Evolutionary conservation across 2,797 vertebrate species (phyloP).

Genomic region (Danio tinwini): DNA sequence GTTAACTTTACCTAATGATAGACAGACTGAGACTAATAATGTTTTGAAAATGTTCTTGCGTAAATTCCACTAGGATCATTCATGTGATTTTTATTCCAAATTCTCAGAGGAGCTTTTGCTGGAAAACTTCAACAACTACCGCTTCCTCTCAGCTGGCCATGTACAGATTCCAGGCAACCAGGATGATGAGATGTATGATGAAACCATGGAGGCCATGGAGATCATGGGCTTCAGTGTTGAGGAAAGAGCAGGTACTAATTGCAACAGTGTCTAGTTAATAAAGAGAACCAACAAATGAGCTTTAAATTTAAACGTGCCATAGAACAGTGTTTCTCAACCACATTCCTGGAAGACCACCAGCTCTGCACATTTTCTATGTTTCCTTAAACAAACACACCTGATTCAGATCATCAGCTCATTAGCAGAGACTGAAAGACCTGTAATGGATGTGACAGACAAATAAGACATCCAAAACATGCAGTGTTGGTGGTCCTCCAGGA

Average conservation of each 20-base stretch:
- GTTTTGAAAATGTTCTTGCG: background rate
- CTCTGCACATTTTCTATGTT: too few species aligned
- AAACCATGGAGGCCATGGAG: slow-evolving; percentile 93
- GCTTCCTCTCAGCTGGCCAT: slow-evolving; percentile 86
- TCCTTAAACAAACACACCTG: too few species aligned
- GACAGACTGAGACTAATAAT: background rate
- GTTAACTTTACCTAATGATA: background rate
- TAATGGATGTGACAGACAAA: too few species aligned
- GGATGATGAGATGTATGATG: slow-evolving; percentile 91
- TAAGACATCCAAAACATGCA: too few species aligned
- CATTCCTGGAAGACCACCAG: too few species aligned
- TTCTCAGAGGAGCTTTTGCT: slow-evolving; percentile 88
- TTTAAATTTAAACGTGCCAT: background rate
- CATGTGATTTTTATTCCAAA: background rate
- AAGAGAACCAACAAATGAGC: background rate
- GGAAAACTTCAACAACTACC: slow-evolving; percentile 88
- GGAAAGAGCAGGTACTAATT: slow-evolving; percentile 81
- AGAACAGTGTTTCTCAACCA: too few species aligned
- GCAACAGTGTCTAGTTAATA: background rate
- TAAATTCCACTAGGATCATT: background rate
- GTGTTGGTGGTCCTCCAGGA: too few species aligned
- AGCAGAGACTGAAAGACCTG: too few species aligned
- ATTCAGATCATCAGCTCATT: too few species aligned
- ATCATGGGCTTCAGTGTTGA: slow-evolving; percentile 95
- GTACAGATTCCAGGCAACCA: slow-evolving; percentile 89